These are phyloP conservation scores for Haliclona indistincta DNA, from an alignment of 37 sponge, comb jelly and placozoan species.

Conservation along the genomic window DNA sequence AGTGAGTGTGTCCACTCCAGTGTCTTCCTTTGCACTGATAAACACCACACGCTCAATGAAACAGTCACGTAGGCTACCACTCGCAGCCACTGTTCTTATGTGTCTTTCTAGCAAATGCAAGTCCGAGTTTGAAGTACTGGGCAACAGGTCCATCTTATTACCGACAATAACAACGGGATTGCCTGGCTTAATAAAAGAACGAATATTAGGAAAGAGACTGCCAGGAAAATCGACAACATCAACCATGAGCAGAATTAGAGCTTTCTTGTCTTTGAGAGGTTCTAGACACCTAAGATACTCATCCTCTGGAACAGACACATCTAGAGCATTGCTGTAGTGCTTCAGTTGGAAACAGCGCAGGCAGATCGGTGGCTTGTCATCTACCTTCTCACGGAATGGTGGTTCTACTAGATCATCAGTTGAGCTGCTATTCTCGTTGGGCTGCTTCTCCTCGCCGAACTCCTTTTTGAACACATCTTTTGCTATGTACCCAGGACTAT, in stretches of 20 bases:
- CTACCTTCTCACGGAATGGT: too few relatives aligned
- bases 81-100: constrained; percentile 19
- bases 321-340: constrained; percentile 75
- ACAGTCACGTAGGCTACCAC: constrained; percentile 37
- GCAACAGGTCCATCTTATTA: constrained; percentile 82
- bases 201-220: constrained; percentile 68
- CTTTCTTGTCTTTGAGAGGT: constrained; percentile 50
- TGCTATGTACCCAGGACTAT: too few relatives aligned
- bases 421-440: too few relatives aligned
- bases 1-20: constrained; percentile 45
- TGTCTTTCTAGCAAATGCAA: constrained; percentile 11
- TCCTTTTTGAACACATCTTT: too few relatives aligned
- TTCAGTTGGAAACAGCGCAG: constrained; percentile 77
- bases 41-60: constrained; percentile 49
- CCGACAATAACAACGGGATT: constrained; percentile 65
- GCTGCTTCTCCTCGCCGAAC: too few relatives aligned
- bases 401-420: too few relatives aligned
- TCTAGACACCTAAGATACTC: constrained; percentile 57
- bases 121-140: constrained; percentile 1
- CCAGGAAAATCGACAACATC: constrained; percentile 83
- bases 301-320: constrained; percentile 50
- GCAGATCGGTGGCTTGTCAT: constrained; percentile 41
- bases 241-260: constrained; percentile 70
- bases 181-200: constrained; percentile 23
- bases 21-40: constrained; percentile 67